Conservation (phyloP, 1,140 invertebrate genomes). For the Lamellibrachia luymesi region DNA sequence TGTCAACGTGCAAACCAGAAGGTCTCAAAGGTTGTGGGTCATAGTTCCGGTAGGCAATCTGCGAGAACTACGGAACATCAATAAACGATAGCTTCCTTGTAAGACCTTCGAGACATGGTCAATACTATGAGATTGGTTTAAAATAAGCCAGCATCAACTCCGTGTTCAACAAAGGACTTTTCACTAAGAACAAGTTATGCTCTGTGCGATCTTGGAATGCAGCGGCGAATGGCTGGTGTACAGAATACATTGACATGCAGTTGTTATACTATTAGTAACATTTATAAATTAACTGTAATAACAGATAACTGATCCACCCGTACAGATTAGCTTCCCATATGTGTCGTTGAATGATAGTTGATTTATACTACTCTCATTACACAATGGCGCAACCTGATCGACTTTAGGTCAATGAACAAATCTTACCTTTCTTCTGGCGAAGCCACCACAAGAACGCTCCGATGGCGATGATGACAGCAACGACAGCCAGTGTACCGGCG, state of each 20-base stretch:
- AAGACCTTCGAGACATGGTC: neutral
- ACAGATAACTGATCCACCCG: neutral
- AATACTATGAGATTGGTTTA: neutral
- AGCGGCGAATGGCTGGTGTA: neutral
- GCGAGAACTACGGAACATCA: neutral
- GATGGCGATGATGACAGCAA: neutral
- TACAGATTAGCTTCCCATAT: neutral
- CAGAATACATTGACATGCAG: neutral
- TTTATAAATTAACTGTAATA: neutral
- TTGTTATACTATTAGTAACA: neutral
- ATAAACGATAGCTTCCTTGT: neutral
- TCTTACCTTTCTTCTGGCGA: slow-evolving; percentile 8
- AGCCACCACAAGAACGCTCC: neutral
- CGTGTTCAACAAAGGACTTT: neutral
- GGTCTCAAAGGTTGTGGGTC: neutral
- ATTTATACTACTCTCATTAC: neutral
- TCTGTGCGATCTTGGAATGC: neutral
- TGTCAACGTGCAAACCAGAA: neutral
- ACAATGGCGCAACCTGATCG: neutral
- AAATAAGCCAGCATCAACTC: neutral
- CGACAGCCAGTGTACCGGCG: neutral
- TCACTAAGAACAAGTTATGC: neutral
- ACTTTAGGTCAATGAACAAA: neutral
- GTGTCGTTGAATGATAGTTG: neutral
- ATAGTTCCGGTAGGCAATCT: neutral